Conservation (phyloP, 2,113 vertebrate genomes). For the Bufo bufo region DNA sequence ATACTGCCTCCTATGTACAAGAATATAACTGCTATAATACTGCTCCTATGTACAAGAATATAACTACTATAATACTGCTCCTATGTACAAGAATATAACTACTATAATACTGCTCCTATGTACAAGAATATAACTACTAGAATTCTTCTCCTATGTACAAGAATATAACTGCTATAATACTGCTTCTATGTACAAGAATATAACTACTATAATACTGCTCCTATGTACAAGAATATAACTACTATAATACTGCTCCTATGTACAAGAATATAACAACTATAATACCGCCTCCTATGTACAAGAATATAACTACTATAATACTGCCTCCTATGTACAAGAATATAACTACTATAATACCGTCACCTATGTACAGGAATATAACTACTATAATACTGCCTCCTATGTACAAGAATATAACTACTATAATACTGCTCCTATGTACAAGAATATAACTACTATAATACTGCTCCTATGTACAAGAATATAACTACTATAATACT, state of each 20-base stretch:
- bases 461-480: neutral
- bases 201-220: neutral
- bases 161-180: constrained; percentile 8
- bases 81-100: neutral
- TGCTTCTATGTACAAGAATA: neutral
- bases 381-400: neutral
- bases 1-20: neutral
- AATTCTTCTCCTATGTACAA: neutral
- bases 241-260: constrained; percentile 1
- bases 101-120: neutral
- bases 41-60: neutral
- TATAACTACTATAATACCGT: neutral
- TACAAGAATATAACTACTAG: constrained; percentile 8
- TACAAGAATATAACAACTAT: constrained; percentile 3
- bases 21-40: constrained; percentile 11
- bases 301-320: constrained; percentile 3
- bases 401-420: constrained; percentile 3
- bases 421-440: neutral
- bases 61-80: neutral
- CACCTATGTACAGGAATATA: neutral
- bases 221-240: neutral
- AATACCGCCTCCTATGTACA: neutral
- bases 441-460: constrained; percentile 7
- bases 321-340: neutral
- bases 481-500: constrained; percentile 9